Evolutionary conservation across 2,113 vertebrate genomes (phyloP).

Genomic region (Poicephalus meyeri): DNA sequence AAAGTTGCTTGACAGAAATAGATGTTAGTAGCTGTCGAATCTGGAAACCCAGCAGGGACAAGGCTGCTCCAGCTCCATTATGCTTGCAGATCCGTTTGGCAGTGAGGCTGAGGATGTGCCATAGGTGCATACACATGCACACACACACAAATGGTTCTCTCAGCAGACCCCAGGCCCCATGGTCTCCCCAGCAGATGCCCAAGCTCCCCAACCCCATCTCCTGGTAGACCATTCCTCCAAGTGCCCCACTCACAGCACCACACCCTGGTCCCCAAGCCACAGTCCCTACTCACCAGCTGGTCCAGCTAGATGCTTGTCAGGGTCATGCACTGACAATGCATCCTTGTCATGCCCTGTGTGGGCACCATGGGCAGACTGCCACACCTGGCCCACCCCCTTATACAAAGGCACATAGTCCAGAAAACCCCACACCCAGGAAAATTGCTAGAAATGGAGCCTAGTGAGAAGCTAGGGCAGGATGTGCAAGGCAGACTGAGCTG

Average conservation of each 20-base stretch:
- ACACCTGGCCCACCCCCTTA: background rate
- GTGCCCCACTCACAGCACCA: background rate
- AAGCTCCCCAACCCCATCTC: background rate
- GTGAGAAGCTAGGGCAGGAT: background rate
- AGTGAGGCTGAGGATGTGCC: accelerated
- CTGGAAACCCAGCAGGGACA: accelerated
- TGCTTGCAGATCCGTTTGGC: accelerated
- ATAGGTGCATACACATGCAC: background rate
- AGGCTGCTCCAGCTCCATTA: accelerated
- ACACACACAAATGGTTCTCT: background rate
- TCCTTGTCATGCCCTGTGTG: accelerated
- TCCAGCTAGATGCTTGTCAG: background rate
- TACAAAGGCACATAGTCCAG: background rate
- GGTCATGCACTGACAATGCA: accelerated
- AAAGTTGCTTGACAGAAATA: background rate
- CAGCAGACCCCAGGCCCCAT: background rate
- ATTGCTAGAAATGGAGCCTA: background rate
- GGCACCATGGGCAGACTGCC: background rate
- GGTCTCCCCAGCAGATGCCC: background rate
- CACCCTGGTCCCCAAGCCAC: accelerated
- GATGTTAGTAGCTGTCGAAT: background rate
- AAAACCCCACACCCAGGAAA: background rate
- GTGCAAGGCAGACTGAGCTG: background rate
- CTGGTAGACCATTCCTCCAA: background rate
- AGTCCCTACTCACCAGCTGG: accelerated